Base-by-base conservation (phyloP, 2,888 invertebrate genomes). In the Odontothrips loti region DNA sequence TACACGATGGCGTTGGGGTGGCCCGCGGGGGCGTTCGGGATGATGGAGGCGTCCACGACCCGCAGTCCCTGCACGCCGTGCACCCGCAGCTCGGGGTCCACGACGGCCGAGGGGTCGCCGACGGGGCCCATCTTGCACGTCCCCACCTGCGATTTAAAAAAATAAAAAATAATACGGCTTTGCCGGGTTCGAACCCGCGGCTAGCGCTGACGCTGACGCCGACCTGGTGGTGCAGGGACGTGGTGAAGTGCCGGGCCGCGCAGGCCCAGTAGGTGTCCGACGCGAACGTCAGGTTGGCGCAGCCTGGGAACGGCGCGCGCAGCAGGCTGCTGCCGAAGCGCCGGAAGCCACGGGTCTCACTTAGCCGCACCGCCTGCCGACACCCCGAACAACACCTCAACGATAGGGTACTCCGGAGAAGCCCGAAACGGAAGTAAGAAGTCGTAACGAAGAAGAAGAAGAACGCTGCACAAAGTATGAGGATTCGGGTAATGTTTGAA, bases 191-290 rank as follows among this genome's bases (percentile, higher is more conserved):
- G 34, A 43, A 43, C 34, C 34, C 34, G 34, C 34, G 34, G 34
- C 34, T 2, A 6, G 3, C 34, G 34, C 34, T 6, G 34, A 6
- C 2, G 34, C 34, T 43, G n/a, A n/a, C n/a, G 34, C 34, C 34
- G 81, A 90, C 90, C 84, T 92, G 91, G 85, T 93, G 93, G 85
- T 93, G 93, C 81, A 93, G 91, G 1, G 93, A 93, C 83, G 92
- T 91, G 0, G 92, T 91, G 83, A 93, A 90, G 87, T 91, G 90
- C 82, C 91, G 89, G 0, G 91, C 89, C 85, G 92, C 90, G 85
- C 94, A 94, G 58, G 90, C 91, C 87, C 93, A 93, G 85, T 94
- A 94, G 1, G 88, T 89, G 83, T 94, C 93, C n/a, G 90, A 90
- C 0, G 90, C 91, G 84, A 91, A 92, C 0, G 88, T 86, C 0